Conservation (phyloP, 2,888 invertebrate species). For the Ectobius pallidus region DNA sequence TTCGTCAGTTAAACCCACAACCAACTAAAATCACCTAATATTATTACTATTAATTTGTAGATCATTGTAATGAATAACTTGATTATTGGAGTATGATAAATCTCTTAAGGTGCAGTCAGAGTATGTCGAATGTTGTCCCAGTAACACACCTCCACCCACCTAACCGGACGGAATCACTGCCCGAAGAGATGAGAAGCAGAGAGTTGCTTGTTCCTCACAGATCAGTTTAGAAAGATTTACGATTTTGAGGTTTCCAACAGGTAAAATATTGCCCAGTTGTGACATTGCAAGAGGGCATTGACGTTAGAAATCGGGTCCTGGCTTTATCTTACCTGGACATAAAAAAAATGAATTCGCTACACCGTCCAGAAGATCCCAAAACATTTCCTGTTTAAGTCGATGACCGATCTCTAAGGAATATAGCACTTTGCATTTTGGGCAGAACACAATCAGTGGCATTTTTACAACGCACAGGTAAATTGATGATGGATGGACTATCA, state of each 20-base stretch:
- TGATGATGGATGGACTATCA: background rate
- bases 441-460: background rate
- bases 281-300: background rate
- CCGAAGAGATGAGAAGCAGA: background rate
- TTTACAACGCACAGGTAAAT: background rate
- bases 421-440: background rate
- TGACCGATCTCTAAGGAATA: slow-evolving; percentile 3
- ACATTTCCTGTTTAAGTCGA: slow-evolving; percentile 23
- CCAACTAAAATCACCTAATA: no score
- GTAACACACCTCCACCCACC: background rate
- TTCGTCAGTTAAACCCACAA: no score
- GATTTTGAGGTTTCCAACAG: background rate
- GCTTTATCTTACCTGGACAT: background rate
- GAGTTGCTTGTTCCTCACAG: background rate
- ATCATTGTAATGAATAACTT: no score
- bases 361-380: background rate
- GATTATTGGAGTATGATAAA: no score
- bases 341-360: slow-evolving; percentile 20
- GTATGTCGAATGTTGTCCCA: background rate
- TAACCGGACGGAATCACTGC: background rate
- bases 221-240: background rate
- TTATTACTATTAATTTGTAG: no score
- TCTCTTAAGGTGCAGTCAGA: no score
- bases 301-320: background rate
- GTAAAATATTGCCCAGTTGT: slow-evolving; percentile 6